Base-by-base conservation (phyloP, 2,797 vertebrate species). In the Alauda arvensis region DNA sequence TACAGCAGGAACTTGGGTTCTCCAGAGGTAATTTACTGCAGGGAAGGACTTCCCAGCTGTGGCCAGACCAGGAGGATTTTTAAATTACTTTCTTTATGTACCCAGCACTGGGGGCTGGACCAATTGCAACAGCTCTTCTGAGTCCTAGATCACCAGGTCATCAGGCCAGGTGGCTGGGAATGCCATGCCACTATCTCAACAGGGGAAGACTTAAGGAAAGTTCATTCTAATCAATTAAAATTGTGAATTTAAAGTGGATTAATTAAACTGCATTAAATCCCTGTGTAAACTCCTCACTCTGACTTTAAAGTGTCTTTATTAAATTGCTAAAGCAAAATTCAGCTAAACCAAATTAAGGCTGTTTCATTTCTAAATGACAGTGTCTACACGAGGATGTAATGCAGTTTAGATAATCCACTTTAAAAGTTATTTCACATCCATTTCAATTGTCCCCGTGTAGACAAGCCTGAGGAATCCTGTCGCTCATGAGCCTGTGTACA, bases 321-420 rank as follows among this genome's bases (percentile, higher is more conserved):
- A 40, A 90, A 94, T 93, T 89, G 77, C 80, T 63, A 81, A 76
- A 87, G 85, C 63, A 77, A 92, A 91, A 92, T 72, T 76, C 78
- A 49, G 42, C 85, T 66, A 94, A 95, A 94, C 89, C 80, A 85
- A 95, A 93, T 92, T 89, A 93, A 85, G 87, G 89, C 77, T 13
- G 45, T 83, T 94, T 91, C 78, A 63, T 92, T 93, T 92, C 87
- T 87, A 93, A 91, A 90, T 77, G 89, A 89, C 89, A 81, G 92
- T 78, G 92, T 91, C 92, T 90, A 94, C 89, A 90, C 9, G 1
- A 74, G 80, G 93, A 83, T 15, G 34, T 92, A 92, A 94, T 83
- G 92, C 68, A 89, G 91, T 93, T 94, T 87, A 74, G 80, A 77
- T 94, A 95, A 95, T 91, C 92, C 87, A 92, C 87, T 95, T 93